phyloP scores from a whole-genome alignment of 2,888 invertebrate genomes.

The Drosophila birchii region DNA sequence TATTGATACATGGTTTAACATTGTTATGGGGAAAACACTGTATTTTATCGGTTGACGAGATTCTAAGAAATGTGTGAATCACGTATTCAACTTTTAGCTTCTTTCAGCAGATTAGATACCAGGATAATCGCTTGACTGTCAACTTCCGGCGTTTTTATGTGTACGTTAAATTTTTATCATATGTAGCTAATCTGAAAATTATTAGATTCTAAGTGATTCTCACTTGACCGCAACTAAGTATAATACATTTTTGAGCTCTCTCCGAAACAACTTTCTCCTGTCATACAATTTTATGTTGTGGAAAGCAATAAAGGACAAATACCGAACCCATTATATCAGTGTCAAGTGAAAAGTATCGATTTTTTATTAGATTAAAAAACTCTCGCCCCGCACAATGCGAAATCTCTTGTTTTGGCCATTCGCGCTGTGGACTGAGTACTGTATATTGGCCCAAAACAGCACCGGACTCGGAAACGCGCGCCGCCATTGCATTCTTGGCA shows the following conservation, averaged over 20 bases:
- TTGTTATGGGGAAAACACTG: too few relatives aligned
- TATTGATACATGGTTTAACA: too few relatives aligned
- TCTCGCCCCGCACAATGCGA: constrained; percentile 11
- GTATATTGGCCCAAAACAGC: constrained; percentile 39
- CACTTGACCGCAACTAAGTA: not conserved
- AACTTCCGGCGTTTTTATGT: constrained; percentile 3
- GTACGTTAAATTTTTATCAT: not conserved
- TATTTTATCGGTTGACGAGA: not conserved
- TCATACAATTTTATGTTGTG: constrained; percentile 6
- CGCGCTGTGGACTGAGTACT: not conserved
- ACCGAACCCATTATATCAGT: constrained; percentile 54
- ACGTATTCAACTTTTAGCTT: not conserved
- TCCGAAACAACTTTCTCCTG: constrained; percentile 1
- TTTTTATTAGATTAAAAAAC: constrained; percentile 32
- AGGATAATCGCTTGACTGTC: constrained; percentile 5
- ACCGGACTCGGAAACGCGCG: constrained; percentile 49
- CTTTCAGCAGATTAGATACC: constrained; percentile 30
- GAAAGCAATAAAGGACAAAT: constrained; percentile 24
- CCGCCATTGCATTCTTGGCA: constrained; percentile 78
- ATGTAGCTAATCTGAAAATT: not conserved
- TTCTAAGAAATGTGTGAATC: not conserved
- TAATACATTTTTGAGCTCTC: constrained; percentile 6
- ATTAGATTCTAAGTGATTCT: constrained; percentile 1
- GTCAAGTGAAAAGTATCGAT: constrained; percentile 62
- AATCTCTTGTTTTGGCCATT: constrained; percentile 4